Evolutionary conservation across 64 coral and sea anemone genomes (phyloP).

Genomic region (Stichodactyla helianthus): DNA sequence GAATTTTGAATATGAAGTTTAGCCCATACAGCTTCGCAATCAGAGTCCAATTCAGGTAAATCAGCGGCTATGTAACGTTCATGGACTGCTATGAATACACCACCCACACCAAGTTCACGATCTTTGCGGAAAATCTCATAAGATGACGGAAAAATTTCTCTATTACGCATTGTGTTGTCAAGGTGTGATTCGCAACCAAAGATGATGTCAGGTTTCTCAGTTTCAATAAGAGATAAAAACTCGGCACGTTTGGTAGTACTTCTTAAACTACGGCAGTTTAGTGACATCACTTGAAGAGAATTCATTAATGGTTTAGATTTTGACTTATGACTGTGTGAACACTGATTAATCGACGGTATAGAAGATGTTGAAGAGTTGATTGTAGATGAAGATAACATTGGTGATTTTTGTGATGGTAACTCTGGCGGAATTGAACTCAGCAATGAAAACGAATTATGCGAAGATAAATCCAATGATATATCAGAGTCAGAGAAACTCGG

Average conservation of each 20-base stretch:
- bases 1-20: too few relatives aligned
- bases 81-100: too few relatives aligned
- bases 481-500: slow-evolving; percentile 4
- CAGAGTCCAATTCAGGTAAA: neutral
- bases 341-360: too few relatives aligned
- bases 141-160: slow-evolving; percentile 1
- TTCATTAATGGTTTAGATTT: neutral
- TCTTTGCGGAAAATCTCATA: slow-evolving; percentile 6
- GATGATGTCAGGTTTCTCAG: slow-evolving; percentile 11
- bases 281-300: neutral
- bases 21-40: too few relatives aligned
- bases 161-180: neutral
- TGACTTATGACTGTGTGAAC: too few relatives aligned
- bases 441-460: neutral
- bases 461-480: neutral
- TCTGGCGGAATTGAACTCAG: neutral
- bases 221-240: neutral
- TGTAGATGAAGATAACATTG: too few relatives aligned
- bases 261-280: slow-evolving; percentile 1
- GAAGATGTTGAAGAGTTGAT: too few relatives aligned
- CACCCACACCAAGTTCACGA: neutral
- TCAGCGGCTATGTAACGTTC: too few relatives aligned
- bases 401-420: neutral
- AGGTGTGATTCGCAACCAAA: slow-evolving; percentile 7
- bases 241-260: neutral